A percentile compares a stretch with the other conserved stretches of the same genome.
Conservation (phyloP, 2,888 invertebrate species). For the Maniola hyperantus region DNA sequence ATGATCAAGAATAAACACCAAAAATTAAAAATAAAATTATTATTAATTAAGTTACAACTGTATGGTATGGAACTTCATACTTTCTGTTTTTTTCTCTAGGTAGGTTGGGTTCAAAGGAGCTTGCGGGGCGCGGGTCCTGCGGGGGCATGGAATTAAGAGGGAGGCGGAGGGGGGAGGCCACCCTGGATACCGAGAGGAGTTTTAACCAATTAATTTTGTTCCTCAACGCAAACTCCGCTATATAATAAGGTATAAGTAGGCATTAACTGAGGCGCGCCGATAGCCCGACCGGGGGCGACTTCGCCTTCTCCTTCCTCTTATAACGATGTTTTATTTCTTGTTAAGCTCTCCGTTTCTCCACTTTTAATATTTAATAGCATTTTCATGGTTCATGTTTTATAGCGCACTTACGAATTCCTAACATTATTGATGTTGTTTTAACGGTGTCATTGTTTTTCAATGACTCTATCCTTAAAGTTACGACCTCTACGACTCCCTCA, state of each 20-base stretch:
- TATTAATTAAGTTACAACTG: conserved; percentile 77
- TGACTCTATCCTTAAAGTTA: conserved; percentile 29
- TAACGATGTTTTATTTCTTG: conserved; percentile 83
- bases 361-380: conserved; percentile 83
- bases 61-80: conserved; percentile 74
- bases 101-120: conserved; percentile 83
- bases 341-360: conserved; percentile 83
- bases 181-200: conserved; percentile 84
- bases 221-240: conserved; percentile 83
- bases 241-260: conserved; percentile 83
- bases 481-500: conserved; percentile 16
- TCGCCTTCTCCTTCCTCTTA: conserved; percentile 71
- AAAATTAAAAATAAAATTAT: conserved; percentile 5
- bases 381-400: conserved; percentile 81
- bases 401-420: conserved; percentile 77
- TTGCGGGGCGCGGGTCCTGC: conserved; percentile 64
- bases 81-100: conserved; percentile 83
- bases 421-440: conserved; percentile 71
- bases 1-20: too few relatives aligned
- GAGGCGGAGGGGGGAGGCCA: conserved; percentile 67
- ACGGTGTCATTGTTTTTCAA: conserved; percentile 65
- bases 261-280: conserved; percentile 81
- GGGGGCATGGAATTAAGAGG: conserved; percentile 73
- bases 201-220: conserved; percentile 85
- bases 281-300: conserved; percentile 76